phyloP scores from a whole-genome alignment of 2,888 invertebrate species.

The Erpobdella octoculata region DNA sequence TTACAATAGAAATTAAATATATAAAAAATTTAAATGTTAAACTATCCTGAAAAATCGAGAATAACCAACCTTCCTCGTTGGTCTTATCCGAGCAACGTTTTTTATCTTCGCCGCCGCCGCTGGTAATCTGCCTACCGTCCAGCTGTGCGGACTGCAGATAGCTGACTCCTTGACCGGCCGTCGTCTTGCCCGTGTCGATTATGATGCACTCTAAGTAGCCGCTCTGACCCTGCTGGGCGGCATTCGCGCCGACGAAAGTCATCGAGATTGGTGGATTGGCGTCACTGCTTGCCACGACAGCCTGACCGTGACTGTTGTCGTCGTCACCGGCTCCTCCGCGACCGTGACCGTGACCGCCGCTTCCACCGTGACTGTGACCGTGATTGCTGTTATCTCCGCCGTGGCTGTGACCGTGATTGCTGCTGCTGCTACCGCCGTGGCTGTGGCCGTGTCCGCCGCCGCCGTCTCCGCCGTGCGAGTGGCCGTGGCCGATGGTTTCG shows the following conservation, averaged over 20 bases:
- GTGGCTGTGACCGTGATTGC: background rate
- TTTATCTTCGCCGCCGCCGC: background rate
- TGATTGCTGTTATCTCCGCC: background rate
- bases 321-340: background rate
- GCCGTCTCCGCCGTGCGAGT: slow-evolving; percentile 28
- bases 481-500: slow-evolving; percentile 34
- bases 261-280: too few species aligned
- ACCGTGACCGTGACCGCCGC: background rate
- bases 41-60: too few species aligned
- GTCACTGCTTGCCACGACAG: background rate
- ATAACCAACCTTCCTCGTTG: too few species aligned
- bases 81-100: background rate
- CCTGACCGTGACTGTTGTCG: background rate
- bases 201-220: background rate
- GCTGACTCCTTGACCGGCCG: background rate
- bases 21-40: too few species aligned
- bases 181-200: background rate
- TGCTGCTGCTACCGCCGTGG: background rate
- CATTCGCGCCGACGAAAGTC: too few species aligned
- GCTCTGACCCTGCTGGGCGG: background rate
- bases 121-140: background rate
- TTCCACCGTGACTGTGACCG: too few species aligned
- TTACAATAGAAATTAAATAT: too few species aligned
- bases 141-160: background rate
- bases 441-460: background rate